Percentiles rank a stretch among this genome's conserved stretches.
Conservation (phyloP, 2,888 invertebrate species). For the Pachydiplax longipennis region DNA sequence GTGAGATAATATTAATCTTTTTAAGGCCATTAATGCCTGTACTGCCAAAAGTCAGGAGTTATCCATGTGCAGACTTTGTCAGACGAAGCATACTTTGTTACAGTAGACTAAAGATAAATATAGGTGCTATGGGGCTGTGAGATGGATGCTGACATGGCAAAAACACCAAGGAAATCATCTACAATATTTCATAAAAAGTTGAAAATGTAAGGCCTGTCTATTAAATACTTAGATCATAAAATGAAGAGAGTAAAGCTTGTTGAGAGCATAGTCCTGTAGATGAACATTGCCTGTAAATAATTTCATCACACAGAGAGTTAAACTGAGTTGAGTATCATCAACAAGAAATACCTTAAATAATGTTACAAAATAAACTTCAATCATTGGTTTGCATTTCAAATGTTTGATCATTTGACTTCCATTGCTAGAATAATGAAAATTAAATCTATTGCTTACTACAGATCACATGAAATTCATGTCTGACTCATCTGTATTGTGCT, state of each 20-base stretch:
- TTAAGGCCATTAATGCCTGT: conserved; percentile 34
- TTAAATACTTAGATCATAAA: background rate
- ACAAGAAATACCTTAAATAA: background rate
- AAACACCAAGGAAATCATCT: conserved; percentile 36
- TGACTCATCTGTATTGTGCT: background rate
- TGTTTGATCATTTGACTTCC: background rate
- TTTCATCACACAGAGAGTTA: background rate
- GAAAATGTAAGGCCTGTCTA: background rate
- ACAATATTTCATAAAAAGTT: background rate
- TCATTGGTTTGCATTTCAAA: background rate
- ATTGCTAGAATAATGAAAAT: background rate
- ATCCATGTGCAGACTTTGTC: background rate
- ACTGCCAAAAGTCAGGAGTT: background rate
- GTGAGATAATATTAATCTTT: background rate
- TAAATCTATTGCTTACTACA: background rate
- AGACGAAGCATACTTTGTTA: background rate
- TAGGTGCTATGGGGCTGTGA: conserved; percentile 44
- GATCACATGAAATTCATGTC: background rate
- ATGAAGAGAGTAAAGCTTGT: background rate
- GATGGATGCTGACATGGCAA: background rate
- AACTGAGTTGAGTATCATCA: background rate
- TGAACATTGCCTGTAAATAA: background rate
- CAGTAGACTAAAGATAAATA: background rate
- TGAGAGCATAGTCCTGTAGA: background rate
- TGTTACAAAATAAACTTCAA: background rate